Evolutionary conservation across 2,113 vertebrate genomes (phyloP).

Genomic region (Poeciliopsis occidentalis): DNA sequence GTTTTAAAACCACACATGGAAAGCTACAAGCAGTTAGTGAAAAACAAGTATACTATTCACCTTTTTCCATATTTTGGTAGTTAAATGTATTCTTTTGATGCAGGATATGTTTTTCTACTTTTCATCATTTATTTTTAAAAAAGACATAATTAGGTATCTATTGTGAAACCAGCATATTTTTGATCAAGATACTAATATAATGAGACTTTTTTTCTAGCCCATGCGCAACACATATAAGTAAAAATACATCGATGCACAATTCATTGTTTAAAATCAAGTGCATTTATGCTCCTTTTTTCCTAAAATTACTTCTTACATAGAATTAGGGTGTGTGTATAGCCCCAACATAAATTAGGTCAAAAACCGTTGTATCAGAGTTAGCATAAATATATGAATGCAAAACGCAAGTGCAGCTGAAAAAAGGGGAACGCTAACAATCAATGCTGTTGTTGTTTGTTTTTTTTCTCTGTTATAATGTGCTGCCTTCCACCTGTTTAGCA

Average conservation of each 20-base stretch:
- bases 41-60: not conserved
- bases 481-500: not conserved
- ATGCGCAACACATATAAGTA: not conserved
- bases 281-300: too few species aligned
- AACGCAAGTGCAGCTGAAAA: not conserved
- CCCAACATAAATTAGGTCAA: too few species aligned
- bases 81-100: not conserved
- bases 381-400: too few species aligned
- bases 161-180: not conserved
- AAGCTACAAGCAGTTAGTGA: too few species aligned
- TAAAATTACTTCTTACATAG: too few species aligned
- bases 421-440: not conserved
- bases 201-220: not conserved
- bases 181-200: not conserved
- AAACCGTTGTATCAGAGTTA: too few species aligned
- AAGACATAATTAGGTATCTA: too few species aligned
- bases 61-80: not conserved
- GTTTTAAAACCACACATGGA: too few species aligned
- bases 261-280: not conserved
- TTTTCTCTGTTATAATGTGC: not conserved
- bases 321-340: too few species aligned
- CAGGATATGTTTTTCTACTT: too few species aligned
- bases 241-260: not conserved
- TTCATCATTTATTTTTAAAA: too few species aligned
- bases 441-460: not conserved